Conservation (phyloP, 2,888 invertebrate genomes). For the Platypus cylindrus region DNA sequence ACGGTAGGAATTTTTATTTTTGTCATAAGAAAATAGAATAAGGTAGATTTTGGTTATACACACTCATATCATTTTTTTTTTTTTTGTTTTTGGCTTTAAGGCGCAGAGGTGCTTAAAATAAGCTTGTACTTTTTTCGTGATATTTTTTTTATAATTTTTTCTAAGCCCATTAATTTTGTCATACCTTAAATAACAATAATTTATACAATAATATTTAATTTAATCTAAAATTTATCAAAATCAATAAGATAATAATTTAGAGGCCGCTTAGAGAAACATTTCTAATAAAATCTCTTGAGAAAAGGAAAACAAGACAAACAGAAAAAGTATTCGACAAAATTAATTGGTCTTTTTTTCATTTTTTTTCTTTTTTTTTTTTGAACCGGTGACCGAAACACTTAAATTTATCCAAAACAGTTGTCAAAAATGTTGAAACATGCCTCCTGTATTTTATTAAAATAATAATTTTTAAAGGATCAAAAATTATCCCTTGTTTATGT, state of each 20-base stretch:
- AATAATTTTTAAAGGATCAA: constrained; percentile 25
- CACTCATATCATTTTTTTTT: constrained; percentile 36
- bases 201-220: constrained; percentile 15
- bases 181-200: constrained; percentile 8
- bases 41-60: constrained; percentile 55
- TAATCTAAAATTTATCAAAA: too few relatives aligned
- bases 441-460: constrained; percentile 28
- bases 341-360: too few relatives aligned
- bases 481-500: constrained; percentile 25
- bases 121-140: constrained; percentile 59
- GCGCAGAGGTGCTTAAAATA: constrained; percentile 62
- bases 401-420: constrained; percentile 35
- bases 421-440: too few relatives aligned
- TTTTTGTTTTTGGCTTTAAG: constrained; percentile 41
- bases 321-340: too few relatives aligned
- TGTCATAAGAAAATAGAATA: constrained; percentile 52
- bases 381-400: constrained; percentile 43
- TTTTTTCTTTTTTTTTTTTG: constrained; percentile 28
- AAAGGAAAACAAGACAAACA: too few relatives aligned
- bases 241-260: too few relatives aligned
- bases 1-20: constrained; percentile 42
- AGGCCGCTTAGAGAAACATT: neutral
- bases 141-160: constrained; percentile 35
- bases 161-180: constrained; percentile 20
- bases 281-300: neutral